phyloP scores from a whole-genome alignment of 2,888 invertebrate genomes.

The Glyphotaelius pellucidus region DNA sequence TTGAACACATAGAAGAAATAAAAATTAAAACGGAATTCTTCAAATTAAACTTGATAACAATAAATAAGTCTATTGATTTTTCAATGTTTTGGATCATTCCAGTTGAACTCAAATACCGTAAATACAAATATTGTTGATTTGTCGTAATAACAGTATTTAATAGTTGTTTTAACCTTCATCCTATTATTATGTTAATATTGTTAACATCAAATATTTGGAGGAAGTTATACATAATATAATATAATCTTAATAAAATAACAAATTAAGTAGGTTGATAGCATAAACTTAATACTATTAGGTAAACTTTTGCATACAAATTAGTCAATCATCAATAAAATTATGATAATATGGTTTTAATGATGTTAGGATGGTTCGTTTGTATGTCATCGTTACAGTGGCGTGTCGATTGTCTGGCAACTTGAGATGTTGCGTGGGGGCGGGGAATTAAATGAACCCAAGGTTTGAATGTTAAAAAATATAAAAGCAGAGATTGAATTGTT shows the following conservation, averaged over 20 bases:
- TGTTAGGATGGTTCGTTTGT: neutral
- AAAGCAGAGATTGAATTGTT: too few species aligned
- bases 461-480: neutral
- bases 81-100: neutral
- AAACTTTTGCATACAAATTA: neutral
- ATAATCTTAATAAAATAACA: neutral
- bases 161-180: neutral
- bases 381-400: neutral
- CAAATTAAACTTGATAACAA: too few species aligned
- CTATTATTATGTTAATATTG: neutral
- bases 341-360: neutral
- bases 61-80: too few species aligned
- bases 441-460: too few species aligned
- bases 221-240: neutral
- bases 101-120: neutral
- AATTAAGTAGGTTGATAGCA: neutral
- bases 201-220: neutral
- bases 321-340: neutral
- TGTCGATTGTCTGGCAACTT: neutral
- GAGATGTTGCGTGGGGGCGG: neutral
- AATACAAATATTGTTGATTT: neutral
- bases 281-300: neutral
- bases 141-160: neutral
- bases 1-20: too few species aligned
- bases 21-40: too few species aligned